These are phyloP conservation scores for Campylomormyrus tamandua DNA, from an alignment of 2,113 vertebrate genomes.

Conservation along the genomic window DNA sequence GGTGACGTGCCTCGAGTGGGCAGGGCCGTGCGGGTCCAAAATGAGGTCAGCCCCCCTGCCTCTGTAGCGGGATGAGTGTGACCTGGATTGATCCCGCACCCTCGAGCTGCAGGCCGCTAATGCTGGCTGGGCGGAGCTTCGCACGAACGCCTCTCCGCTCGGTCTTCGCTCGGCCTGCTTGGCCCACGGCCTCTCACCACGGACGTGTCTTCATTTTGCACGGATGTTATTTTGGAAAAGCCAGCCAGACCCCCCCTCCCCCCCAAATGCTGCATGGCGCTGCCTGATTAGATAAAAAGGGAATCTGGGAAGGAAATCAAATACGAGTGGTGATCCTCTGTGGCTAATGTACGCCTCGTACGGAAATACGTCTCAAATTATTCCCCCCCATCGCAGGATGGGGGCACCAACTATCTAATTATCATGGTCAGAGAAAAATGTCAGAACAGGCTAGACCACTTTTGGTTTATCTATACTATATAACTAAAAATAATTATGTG, in stretches of 20 bases:
- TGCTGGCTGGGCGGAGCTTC: not conserved
- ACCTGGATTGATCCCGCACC: not conserved
- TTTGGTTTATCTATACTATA: not conserved
- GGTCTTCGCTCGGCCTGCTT: not conserved
- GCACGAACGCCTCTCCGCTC: not conserved
- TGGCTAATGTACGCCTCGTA: not conserved
- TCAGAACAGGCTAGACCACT: not conserved
- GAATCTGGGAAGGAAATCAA: conserved; percentile 14
- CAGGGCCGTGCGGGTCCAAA: conserved; percentile 18
- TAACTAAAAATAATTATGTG: not conserved
- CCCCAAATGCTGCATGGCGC: not conserved
- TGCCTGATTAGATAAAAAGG: conserved; percentile 17
- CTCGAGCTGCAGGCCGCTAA: not conserved
- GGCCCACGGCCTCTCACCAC: not conserved
- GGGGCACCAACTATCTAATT: not conserved
- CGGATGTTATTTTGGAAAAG: not conserved
- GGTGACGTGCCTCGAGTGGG: not conserved
- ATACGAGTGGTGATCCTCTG: not conserved
- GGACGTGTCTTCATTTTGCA: not conserved
- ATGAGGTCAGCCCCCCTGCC: conserved; percentile 33
- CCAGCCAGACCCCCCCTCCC: not conserved
- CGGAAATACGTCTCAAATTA: not conserved
- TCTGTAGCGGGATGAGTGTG: not conserved
- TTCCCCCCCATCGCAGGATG: not conserved
- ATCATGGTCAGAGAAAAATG: not conserved